A percentile compares a stretch with the other conserved stretches of the same genome.
These are phyloP conservation scores for Nematostella vectensis DNA, from an alignment of 92 coral and sea anemone genomes.

Conservation along the genomic window DNA sequence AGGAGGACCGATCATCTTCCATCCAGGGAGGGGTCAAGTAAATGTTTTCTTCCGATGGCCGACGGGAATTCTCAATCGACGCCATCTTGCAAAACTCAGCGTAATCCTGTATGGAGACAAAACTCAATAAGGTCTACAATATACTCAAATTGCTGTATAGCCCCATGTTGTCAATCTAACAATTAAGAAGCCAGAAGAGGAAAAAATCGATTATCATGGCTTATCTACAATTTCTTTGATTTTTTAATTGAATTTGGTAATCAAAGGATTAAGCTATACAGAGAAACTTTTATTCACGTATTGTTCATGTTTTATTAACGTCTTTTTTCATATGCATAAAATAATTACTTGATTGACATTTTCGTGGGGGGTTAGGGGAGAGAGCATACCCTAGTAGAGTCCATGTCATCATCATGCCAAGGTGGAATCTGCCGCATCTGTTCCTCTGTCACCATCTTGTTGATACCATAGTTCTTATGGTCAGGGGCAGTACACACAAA, in stretches of 20 bases:
- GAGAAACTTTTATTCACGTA: no score
- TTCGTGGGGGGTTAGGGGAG: no score
- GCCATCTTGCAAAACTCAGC: slow-evolving; percentile 73
- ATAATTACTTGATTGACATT: no score
- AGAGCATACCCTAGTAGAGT: slow-evolving; percentile 72
- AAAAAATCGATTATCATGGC: no score
- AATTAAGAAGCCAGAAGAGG: no score
- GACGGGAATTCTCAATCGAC: slow-evolving; percentile 81
- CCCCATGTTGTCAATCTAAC: no score
- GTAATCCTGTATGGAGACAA: slow-evolving; percentile 59
- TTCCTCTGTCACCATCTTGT: slow-evolving; percentile 74
- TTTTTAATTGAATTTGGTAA: background rate
- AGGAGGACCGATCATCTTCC: slow-evolving; percentile 87
- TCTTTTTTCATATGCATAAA: no score
- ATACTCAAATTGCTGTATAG: no score
- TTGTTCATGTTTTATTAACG: no score
- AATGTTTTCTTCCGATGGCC: slow-evolving; percentile 92
- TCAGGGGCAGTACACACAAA: slow-evolving; percentile 43
- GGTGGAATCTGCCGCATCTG: slow-evolving; percentile 67
- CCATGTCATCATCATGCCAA: slow-evolving; percentile 66
- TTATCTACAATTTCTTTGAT: no score
- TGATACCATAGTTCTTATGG: slow-evolving; percentile 51
- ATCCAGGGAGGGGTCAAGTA: slow-evolving; percentile 99
- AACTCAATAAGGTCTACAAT: no score
- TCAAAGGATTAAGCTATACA: no score